phyloP scores from a whole-genome alignment of 2,797 vertebrate species.

The Hoplostethus atlanticus region DNA sequence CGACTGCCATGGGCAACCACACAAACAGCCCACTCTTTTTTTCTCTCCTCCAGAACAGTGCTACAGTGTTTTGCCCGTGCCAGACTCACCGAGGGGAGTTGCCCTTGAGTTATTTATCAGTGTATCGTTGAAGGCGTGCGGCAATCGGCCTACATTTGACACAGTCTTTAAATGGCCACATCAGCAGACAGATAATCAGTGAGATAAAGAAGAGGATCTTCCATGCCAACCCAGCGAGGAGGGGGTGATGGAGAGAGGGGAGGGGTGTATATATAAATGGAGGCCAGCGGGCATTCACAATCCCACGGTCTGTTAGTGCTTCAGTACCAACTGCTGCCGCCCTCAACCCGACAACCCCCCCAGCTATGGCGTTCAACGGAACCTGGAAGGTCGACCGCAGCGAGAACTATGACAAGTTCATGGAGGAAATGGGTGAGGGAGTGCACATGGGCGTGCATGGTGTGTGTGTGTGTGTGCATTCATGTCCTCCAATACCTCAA shows the following conservation, averaged over 20 bases:
- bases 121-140: constrained; percentile 57
- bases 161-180: constrained; percentile 88
- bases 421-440: constrained; percentile 93
- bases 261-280: constrained; percentile 61
- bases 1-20: constrained; percentile 54
- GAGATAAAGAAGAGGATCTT: constrained; percentile 85
- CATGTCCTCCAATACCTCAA: not conserved
- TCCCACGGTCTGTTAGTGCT: constrained; percentile 51
- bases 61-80: constrained; percentile 64
- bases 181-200: constrained; percentile 83
- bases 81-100: constrained; percentile 45
- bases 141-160: constrained; percentile 67
- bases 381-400: constrained; percentile 89
- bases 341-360: constrained; percentile 18
- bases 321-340: constrained; percentile 39
- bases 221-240: constrained; percentile 62
- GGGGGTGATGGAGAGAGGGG: constrained; percentile 7
- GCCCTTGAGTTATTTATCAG: constrained; percentile 66
- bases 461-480: not conserved
- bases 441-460: not conserved
- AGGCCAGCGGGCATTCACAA: constrained; percentile 25
- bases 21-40: constrained; percentile 51
- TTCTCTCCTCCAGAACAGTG: constrained; percentile 64
- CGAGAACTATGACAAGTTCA: constrained; percentile 95
- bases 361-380: constrained; percentile 89